These are phyloP conservation scores for Agapostemon virescens DNA, from an alignment of 2,888 invertebrate genomes.

Conservation along the genomic window DNA sequence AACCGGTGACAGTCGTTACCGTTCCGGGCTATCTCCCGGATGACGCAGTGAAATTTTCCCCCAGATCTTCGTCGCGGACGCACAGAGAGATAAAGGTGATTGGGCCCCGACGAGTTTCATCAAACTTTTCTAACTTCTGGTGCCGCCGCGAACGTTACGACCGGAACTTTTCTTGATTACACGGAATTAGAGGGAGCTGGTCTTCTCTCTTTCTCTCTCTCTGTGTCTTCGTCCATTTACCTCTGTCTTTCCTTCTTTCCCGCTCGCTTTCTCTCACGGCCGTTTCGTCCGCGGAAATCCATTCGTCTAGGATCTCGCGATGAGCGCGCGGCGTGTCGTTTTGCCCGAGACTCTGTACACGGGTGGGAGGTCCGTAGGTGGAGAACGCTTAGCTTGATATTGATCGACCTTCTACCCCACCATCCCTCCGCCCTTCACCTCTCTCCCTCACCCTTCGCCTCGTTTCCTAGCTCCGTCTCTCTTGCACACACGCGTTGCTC, in stretches of 20 bases:
- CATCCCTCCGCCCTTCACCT: background rate
- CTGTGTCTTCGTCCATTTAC: background rate
- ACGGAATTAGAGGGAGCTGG: slow-evolving; percentile 41
- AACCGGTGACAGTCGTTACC: slow-evolving; percentile 18
- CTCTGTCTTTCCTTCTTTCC: background rate
- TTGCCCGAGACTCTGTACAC: slow-evolving; percentile 24
- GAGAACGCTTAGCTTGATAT: slow-evolving; percentile 77
- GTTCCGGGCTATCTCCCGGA: slow-evolving; percentile 2
- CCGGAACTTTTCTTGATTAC: slow-evolving; percentile 49
- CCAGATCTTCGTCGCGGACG: slow-evolving; percentile 8
- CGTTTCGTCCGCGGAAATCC: slow-evolving; percentile 27
- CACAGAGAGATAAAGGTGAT: slow-evolving; percentile 38
- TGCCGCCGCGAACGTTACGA: slow-evolving; percentile 14
- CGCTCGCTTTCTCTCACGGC: background rate
- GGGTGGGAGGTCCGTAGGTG: slow-evolving; percentile 62
- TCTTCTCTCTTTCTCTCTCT: background rate
- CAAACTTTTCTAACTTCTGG: slow-evolving; percentile 50
- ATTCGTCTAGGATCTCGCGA: slow-evolving; percentile 42
- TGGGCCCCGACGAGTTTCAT: slow-evolving; percentile 36
- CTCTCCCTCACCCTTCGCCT: background rate
- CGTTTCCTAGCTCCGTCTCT: background rate
- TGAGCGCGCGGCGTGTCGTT: slow-evolving; percentile 37
- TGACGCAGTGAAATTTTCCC: slow-evolving; percentile 41
- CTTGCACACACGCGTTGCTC: background rate
- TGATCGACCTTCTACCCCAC: slow-evolving; percentile 74